phyloP scores from a whole-genome alignment of 2,113 vertebrate species.

The Apaloderma vittatum region DNA sequence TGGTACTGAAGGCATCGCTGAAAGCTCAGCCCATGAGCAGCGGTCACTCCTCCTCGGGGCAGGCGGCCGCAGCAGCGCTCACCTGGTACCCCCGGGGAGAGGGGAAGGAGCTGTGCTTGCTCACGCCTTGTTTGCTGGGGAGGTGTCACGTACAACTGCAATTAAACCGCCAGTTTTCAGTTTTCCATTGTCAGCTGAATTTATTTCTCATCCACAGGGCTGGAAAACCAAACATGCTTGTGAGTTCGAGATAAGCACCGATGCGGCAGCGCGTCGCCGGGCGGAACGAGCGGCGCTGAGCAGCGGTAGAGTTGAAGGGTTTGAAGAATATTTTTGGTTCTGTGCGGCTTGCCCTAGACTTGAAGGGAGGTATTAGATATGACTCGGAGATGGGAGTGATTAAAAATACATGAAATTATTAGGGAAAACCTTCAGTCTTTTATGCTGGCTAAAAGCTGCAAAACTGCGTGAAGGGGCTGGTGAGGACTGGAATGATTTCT shows the following conservation, averaged over 20 bases:
- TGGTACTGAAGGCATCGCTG: not conserved
- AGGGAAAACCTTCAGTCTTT: not conserved
- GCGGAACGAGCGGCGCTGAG: not conserved
- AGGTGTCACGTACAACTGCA: not conserved
- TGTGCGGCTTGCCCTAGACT: not conserved
- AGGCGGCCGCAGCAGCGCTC: rapidly evolving
- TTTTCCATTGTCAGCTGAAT: not conserved
- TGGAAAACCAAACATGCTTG: not conserved
- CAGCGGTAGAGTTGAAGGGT: not conserved
- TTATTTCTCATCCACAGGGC: not conserved
- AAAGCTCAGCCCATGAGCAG: not conserved
- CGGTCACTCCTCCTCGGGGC: not conserved
- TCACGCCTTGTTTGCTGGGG: not conserved
- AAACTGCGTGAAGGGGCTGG: not conserved
- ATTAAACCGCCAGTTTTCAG: not conserved
- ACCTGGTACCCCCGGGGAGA: not conserved
- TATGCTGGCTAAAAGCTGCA: not conserved
- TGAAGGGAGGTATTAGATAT: not conserved
- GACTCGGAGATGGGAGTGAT: not conserved
- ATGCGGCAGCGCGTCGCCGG: rapidly evolving
- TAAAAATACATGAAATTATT: not conserved
- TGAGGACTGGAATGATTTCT: not conserved
- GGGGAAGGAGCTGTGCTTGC: not conserved
- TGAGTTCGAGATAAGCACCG: not conserved
- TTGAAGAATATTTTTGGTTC: not conserved